phyloP scores from a whole-genome alignment of 2,888 invertebrate genomes.

The Mythimna vitellina region DNA sequence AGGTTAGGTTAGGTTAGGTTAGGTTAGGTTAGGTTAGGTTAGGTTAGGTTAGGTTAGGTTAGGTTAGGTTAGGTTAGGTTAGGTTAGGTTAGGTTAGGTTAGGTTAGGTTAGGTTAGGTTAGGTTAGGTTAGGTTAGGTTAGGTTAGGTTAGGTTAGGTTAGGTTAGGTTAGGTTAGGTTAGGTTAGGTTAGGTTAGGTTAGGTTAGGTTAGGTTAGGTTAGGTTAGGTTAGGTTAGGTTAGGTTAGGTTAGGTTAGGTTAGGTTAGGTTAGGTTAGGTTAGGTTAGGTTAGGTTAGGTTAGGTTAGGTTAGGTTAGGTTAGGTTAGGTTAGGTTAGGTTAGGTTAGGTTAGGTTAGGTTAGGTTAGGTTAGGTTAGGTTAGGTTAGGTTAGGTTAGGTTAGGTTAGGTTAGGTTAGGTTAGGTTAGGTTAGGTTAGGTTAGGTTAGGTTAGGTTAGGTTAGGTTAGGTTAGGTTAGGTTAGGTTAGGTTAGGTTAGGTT shows the following conservation, averaged over 20 bases:
- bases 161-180: constrained; percentile 45
- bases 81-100: too few species aligned
- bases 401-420: constrained; percentile 36
- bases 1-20: constrained; percentile 19
- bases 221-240: too few species aligned
- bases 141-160: constrained; percentile 40
- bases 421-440: constrained; percentile 44
- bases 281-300: too few species aligned
- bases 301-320: too few species aligned
- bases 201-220: too few species aligned
- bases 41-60: too few species aligned
- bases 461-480: constrained; percentile 47
- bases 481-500: constrained; percentile 50
- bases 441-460: constrained; percentile 41
- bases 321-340: too few species aligned
- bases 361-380: constrained; percentile 37
- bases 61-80: too few species aligned
- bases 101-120: constrained; percentile 14
- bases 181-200: constrained; percentile 41
- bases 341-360: constrained; percentile 13
- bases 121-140: constrained; percentile 34
- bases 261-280: too few species aligned
- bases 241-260: too few species aligned
- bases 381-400: constrained; percentile 42
- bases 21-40: too few species aligned